Base-by-base conservation (phyloP, 2,113 vertebrate species). In the Pangasianodon hypophthalmus region DNA sequence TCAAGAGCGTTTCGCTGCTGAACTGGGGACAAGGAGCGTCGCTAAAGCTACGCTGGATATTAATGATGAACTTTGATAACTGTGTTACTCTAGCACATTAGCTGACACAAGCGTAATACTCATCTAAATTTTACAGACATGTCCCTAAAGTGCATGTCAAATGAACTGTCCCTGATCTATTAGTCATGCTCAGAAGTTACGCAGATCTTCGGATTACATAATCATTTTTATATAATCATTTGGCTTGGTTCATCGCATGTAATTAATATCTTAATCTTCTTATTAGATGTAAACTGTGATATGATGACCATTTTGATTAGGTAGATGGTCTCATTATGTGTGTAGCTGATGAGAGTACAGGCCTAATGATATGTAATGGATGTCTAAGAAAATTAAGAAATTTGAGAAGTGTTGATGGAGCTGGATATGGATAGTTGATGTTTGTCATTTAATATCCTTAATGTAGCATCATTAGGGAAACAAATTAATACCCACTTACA, bases 201-300 rank as follows among this genome's bases (percentile, higher is more conserved):
- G 87, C 85, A 90, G 84, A 92, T 87, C 88, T 84, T 90, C 88
- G 85, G 87, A 86, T 87, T 50, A 85, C 58, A 79, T 89, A 89
- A 90, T 92, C 84, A 84, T 88, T 71, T 83, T 87, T 69, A 79
- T 87, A 88, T 32, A 90, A 92, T 90, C 88, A 92, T 90, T 88
- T 87, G 73, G 80, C 89, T 89, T 90, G 85, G 80, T 73, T 90
- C 87, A 90, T 90, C 79, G 56, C 77, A 19, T 80, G 80, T 92
- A 90, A 92, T 92, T 92, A 90, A 88, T 75, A 52, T 89, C 77
- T 77, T 87, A 90, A 90, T 92, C 87, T 87, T 62, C 89, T 89
- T 92, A 92, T 90, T 90, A 87, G 85, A 79, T 62, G 79, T 87
- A 92, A 92, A 90, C 50, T 82, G 86, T 82, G 29, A 56, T 85